Conservation (phyloP, 2,888 invertebrate genomes). For the Nomada flava region DNA sequence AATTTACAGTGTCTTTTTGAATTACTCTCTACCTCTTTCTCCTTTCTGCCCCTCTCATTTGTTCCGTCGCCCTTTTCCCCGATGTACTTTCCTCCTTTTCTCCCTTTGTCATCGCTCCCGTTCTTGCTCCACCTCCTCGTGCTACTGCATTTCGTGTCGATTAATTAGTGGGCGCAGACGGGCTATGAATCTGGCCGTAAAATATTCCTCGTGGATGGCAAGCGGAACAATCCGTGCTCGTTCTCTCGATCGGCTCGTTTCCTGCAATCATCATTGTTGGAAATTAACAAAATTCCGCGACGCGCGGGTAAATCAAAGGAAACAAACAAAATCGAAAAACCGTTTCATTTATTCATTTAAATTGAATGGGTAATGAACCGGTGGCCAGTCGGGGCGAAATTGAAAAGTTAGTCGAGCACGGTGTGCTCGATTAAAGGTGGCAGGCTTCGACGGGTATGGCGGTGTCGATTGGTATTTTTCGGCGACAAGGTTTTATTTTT, state of each 20-base stretch:
- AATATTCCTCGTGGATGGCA: conserved; percentile 80
- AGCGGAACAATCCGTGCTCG: conserved; percentile 78
- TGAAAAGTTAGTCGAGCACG: conserved; percentile 32
- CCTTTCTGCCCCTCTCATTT: background rate
- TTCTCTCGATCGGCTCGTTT: conserved; percentile 73
- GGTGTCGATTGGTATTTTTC: too few species aligned
- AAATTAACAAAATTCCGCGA: conserved; percentile 58
- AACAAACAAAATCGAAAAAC: conserved; percentile 57
- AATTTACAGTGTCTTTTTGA: conserved; percentile 50
- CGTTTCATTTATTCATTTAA: conserved; percentile 57
- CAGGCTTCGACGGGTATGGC: background rate
- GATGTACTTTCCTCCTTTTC: background rate
- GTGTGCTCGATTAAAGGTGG: conserved; percentile 23
- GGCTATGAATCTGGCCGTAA: conserved; percentile 79
- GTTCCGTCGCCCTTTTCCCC: background rate
- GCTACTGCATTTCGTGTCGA: conserved; percentile 39
- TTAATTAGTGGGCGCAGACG: conserved; percentile 80
- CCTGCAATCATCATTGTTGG: conserved; percentile 68
- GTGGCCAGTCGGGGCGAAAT: conserved; percentile 11
- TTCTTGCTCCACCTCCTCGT: background rate
- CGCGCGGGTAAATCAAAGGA: conserved; percentile 40
- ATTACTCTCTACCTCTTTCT: conserved; percentile 25
- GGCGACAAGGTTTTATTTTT: too few species aligned
- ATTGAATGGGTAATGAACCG: conserved; percentile 43
- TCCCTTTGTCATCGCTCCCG: conserved; percentile 4